Base-by-base conservation (phyloP, 2,888 invertebrate species). In the Exocentrus adspersus region DNA sequence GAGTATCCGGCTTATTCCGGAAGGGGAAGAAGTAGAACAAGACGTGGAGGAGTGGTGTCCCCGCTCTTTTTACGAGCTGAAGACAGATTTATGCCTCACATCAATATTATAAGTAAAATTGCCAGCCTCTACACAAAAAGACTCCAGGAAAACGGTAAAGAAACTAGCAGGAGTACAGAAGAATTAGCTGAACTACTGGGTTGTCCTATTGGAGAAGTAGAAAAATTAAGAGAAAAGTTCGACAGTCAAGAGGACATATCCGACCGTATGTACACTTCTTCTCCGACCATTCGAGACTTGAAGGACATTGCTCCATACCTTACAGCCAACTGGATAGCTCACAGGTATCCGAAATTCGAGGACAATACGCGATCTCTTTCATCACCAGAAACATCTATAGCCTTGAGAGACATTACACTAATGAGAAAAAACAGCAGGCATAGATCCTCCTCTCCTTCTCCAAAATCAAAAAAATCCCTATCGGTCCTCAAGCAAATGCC, bases 91-190 rank as follows among this genome's bases (percentile, higher is more conserved):
- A 94, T 94, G 93, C 94, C 94, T 0, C 93, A 92, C 76, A 94
- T 94, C 70, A 93, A 94, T 75, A 89, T 94, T n/a, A 95, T 94
- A 73, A 94, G 94, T 73, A 94, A 94, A 83, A 87, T 92, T 59
- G 94, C 93, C 0, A 86, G 89, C 0, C 74, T 82, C 42, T 82
- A 79, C 62, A 73, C 77, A 7, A 78, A 78, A 74, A 82, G 79
- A 62, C 79, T 80, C 0, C 79, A 79, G 1, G 67, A 72, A 16
- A 66, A 64, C 20, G 54, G 62, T 6, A 67, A 70, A 10, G 72
- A 75, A 12, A 70, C 72, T 4, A 66, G 71, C 20, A 72, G 70
- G 37, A 80, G 79, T 48, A 72, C 72, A 17, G 81, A 82, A 62
- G 80, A 83, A 50, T 64, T 82, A 45, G 81, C 82, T 0, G 76